Conservation (phyloP, 2,888 invertebrate species). For the Lutraria lutraria region DNA sequence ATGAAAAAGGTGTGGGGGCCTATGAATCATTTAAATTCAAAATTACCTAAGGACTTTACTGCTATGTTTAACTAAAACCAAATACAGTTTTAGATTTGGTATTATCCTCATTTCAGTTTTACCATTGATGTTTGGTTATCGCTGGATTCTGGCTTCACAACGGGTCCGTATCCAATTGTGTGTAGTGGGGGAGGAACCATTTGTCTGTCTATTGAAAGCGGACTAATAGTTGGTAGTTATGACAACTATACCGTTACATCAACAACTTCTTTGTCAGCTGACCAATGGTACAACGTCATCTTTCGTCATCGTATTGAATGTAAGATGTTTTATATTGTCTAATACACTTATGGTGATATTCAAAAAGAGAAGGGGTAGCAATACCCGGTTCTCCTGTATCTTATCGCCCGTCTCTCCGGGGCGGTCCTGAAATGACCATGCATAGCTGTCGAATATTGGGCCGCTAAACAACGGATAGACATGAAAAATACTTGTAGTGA, state of each 20-base stretch:
- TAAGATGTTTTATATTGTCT: constrained; percentile 26
- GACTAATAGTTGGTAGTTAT: constrained; percentile 69
- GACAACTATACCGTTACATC: constrained; percentile 67
- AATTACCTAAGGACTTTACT: no score
- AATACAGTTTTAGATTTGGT: background rate
- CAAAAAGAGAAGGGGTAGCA: no score
- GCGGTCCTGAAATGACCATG: no score
- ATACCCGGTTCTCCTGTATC: no score
- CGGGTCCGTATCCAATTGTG: constrained; percentile 75
- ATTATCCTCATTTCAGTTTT: constrained; percentile 72
- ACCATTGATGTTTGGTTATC: constrained; percentile 77
- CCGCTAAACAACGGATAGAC: no score
- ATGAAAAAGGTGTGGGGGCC: no score
- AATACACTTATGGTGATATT: no score
- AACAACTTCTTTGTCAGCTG: constrained; percentile 63
- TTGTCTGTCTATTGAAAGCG: constrained; percentile 76
- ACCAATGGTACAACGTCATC: constrained; percentile 76
- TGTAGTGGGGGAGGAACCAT: constrained; percentile 72
- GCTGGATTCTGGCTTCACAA: constrained; percentile 67
- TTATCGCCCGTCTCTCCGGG: no score
- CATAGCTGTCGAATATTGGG: no score
- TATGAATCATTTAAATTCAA: no score
- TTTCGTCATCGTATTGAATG: constrained; percentile 71
- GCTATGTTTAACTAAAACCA: no score
- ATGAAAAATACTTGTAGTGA: no score